Evolutionary conservation across 2,888 invertebrate genomes (phyloP).

Genomic region (Drosophila prostipennis): DNA sequence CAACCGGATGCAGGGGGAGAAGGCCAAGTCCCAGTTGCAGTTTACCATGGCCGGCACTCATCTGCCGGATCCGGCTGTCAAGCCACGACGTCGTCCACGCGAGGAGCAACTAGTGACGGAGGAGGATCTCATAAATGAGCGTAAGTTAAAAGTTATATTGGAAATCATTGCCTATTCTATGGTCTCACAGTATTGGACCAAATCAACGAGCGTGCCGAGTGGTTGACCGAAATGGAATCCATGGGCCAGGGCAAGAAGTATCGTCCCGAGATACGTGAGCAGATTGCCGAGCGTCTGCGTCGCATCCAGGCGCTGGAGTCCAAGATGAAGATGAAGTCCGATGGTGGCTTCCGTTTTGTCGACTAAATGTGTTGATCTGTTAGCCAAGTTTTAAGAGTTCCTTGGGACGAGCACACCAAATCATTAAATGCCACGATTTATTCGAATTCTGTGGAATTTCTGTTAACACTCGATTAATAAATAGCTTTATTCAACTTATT

Average conservation of each 20-base stretch:
- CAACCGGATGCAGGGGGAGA: conserved; percentile 75
- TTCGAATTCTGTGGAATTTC: conserved; percentile 5
- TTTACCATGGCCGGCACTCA: conserved; percentile 83
- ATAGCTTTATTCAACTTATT: conserved; percentile 69
- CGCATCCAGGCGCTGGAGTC: conserved; percentile 86
- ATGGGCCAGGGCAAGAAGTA: conserved; percentile 90
- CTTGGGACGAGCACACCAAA: conserved; percentile 16
- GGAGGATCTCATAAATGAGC: conserved; percentile 80
- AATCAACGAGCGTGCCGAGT: conserved; percentile 91
- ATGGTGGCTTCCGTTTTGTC: conserved; percentile 76
- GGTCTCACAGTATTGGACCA: conserved; percentile 88
- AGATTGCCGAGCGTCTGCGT: conserved; percentile 90
- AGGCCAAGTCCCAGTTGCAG: conserved; percentile 82
- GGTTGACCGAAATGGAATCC: conserved; percentile 91
- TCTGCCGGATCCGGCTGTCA: conserved; percentile 75
- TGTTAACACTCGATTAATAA: conserved; percentile 31
- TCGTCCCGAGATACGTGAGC: conserved; percentile 89
- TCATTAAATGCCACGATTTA: conserved; percentile 31
- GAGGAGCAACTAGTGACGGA: conserved; percentile 63
- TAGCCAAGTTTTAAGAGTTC: conserved; percentile 3
- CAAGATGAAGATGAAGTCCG: conserved; percentile 70
- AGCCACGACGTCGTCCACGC: conserved; percentile 67
- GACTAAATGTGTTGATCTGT: conserved; percentile 60
- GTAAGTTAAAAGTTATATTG: conserved; percentile 58
- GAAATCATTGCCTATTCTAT: no score